These are phyloP conservation scores for Dicerorhinus sumatrensis DNA, from an alignment of 2,113 vertebrate species.

Conservation along the genomic window DNA sequence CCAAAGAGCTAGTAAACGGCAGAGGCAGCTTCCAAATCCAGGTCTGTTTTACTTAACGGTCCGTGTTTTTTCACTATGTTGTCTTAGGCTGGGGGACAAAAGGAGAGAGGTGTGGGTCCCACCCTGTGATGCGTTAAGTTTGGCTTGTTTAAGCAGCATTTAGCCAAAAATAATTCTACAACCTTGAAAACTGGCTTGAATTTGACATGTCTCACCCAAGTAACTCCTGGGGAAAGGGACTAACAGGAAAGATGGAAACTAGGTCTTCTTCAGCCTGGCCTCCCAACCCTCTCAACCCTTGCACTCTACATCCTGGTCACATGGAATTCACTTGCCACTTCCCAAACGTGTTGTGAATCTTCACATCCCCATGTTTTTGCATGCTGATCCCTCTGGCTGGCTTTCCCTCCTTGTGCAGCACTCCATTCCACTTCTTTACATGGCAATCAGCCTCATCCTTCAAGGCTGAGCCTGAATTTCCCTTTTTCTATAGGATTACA, in stretches of 20 bases:
- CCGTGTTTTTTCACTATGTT: background rate
- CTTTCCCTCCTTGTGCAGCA: too few species aligned
- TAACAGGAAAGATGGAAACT: background rate
- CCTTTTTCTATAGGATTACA: background rate
- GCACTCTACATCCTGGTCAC: background rate
- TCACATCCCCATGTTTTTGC: rapidly evolving
- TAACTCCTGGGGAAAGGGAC: background rate
- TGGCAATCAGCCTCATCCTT: background rate
- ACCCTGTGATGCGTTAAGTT: background rate
- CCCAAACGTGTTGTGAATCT: rapidly evolving
- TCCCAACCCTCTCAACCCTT: background rate
- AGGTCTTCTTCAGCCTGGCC: background rate
- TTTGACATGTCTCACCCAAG: background rate
- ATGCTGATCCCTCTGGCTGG: background rate
- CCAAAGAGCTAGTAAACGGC: background rate
- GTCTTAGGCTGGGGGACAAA: background rate
- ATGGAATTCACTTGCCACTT: background rate
- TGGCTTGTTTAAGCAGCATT: background rate
- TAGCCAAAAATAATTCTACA: background rate
- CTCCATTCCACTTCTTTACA: background rate
- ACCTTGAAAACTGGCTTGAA: background rate
- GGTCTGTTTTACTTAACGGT: background rate
- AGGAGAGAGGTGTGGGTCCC: background rate
- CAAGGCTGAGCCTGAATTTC: background rate
- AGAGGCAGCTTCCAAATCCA: background rate